Evolutionary conservation across 2,888 invertebrate genomes (phyloP).

Genomic region (Acanthopleura granulata): DNA sequence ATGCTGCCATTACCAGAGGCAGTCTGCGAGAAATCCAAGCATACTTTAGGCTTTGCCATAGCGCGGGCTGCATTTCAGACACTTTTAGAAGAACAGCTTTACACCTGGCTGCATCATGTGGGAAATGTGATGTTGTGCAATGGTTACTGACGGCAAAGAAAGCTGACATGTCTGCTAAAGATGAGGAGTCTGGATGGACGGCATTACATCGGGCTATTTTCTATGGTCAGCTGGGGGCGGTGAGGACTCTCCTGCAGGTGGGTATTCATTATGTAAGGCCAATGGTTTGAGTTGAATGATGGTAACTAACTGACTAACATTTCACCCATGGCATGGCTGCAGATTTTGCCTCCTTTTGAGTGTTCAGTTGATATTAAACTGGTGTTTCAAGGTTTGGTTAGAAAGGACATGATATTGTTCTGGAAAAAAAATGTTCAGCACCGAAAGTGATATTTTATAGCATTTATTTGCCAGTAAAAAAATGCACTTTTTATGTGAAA

Average conservation of each 20-base stretch:
- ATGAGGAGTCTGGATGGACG: slow-evolving; percentile 83
- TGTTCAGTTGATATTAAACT: no score
- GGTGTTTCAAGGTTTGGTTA: no score
- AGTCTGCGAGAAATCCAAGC: slow-evolving; percentile 57
- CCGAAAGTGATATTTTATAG: no score
- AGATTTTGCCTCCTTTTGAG: no score
- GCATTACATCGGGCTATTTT: slow-evolving; percentile 85
- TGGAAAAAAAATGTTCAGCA: no score
- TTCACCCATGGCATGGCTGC: no score
- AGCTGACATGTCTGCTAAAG: slow-evolving; percentile 77
- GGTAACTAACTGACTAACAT: background rate
- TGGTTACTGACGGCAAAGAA: slow-evolving; percentile 79
- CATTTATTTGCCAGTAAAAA: no score
- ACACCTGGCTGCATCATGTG: slow-evolving; percentile 84
- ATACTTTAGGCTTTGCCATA: slow-evolving; percentile 60
- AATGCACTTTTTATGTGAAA: no score
- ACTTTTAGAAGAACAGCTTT: slow-evolving; percentile 80
- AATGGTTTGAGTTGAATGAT: background rate
- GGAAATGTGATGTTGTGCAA: slow-evolving; percentile 77
- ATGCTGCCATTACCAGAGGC: slow-evolving; percentile 63
- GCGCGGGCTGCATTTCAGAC: slow-evolving; percentile 52
- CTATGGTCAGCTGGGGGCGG: slow-evolving; percentile 84
- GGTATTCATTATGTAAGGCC: slow-evolving; percentile 16
- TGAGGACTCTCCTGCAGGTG: slow-evolving; percentile 79
- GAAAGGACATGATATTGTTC: no score